Evolutionary conservation across 1,140 invertebrate species (phyloP).

Genomic region (Mercenaria mercenaria): DNA sequence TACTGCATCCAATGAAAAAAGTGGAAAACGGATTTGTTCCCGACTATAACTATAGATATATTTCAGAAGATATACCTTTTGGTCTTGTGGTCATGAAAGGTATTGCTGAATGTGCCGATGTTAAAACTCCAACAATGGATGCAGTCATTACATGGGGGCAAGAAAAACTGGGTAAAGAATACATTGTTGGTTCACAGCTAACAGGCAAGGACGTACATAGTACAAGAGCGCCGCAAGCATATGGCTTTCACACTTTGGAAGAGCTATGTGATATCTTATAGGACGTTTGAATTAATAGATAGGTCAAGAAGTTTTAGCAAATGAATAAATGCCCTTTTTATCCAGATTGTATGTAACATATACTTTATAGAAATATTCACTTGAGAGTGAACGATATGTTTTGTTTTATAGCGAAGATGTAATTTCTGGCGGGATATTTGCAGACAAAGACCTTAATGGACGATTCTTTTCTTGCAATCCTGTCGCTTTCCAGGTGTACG

Average conservation of each 20-base stretch:
- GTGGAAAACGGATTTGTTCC: slow-evolving; percentile 72
- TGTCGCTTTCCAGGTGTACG: too few species aligned
- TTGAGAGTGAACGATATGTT: too few species aligned
- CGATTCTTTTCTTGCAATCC: too few species aligned
- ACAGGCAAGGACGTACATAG: slow-evolving; percentile 73
- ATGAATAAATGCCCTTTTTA: too few species aligned
- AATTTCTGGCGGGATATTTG: too few species aligned
- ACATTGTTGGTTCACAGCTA: slow-evolving; percentile 71
- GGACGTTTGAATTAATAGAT: neutral
- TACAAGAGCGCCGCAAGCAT: slow-evolving; percentile 77
- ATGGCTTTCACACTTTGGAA: slow-evolving; percentile 74
- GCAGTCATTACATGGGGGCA: slow-evolving; percentile 77
- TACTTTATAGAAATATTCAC: too few species aligned
- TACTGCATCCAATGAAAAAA: slow-evolving; percentile 76
- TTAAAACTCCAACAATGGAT: slow-evolving; percentile 75
- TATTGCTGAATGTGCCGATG: slow-evolving; percentile 72
- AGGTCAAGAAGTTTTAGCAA: too few species aligned
- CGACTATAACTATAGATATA: slow-evolving; percentile 77
- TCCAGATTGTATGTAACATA: too few species aligned
- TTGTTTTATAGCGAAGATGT: too few species aligned
- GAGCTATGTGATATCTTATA: slow-evolving; percentile 56
- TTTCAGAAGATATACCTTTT: slow-evolving; percentile 77
- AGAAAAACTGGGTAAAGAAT: slow-evolving; percentile 76
- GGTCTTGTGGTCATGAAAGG: slow-evolving; percentile 79
- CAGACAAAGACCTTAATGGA: too few species aligned